Conservation (phyloP, 2,888 invertebrate genomes). For the Aethes cnicana region DNA sequence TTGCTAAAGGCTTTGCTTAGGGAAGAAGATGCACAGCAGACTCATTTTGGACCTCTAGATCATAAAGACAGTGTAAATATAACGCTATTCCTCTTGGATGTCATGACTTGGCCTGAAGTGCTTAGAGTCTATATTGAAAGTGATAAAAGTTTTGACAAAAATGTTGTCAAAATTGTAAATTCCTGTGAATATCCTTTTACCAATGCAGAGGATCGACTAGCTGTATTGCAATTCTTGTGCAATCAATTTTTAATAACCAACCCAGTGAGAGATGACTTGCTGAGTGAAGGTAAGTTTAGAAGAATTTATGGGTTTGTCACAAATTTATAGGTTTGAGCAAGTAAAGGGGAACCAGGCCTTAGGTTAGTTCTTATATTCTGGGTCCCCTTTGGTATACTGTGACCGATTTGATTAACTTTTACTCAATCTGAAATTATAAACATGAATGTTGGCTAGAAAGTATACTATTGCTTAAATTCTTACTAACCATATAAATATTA, state of each 20-base stretch:
- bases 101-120: constrained; percentile 98
- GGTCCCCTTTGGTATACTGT: no score
- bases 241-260: constrained; percentile 97
- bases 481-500: no score
- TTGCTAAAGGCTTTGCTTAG: constrained; percentile 93
- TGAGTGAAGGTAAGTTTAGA: constrained; percentile 89
- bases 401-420: no score
- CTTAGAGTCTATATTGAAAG: constrained; percentile 94
- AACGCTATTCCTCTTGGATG: constrained; percentile 94
- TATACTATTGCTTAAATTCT: no score
- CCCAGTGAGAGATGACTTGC: constrained; percentile 95
- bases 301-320: no score
- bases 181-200: constrained; percentile 95
- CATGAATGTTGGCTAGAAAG: no score
- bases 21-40: constrained; percentile 97
- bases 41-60: constrained; percentile 97
- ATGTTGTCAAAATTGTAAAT: constrained; percentile 86
- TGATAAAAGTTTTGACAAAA: constrained; percentile 90
- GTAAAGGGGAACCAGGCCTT: no score
- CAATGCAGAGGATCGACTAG: constrained; percentile 88
- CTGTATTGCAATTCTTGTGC: constrained; percentile 94
- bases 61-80: constrained; percentile 98
- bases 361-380: no score
- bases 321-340: no score
- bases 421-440: no score